phyloP scores from a whole-genome alignment of 2,888 invertebrate species.

The Oscheius onirici region DNA sequence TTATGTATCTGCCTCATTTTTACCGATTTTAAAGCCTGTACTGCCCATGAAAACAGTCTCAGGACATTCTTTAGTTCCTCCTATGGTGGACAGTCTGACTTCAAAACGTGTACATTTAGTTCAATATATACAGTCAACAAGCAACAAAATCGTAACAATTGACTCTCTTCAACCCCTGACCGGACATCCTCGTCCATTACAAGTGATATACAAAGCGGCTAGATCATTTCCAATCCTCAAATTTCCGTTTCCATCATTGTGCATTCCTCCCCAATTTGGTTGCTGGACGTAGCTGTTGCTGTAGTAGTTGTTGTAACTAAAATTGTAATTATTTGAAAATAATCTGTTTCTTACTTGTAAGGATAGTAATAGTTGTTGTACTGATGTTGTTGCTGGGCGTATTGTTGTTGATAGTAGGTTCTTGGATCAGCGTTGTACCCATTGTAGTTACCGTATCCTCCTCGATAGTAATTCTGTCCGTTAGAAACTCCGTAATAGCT shows the following conservation, averaged over 20 bases:
- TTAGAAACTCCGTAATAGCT: constrained; percentile 5
- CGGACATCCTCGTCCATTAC: constrained; percentile 19
- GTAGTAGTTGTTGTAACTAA: neutral
- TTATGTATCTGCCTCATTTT: too few relatives aligned
- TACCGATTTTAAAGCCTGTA: too few relatives aligned
- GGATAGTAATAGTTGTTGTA: constrained; percentile 7
- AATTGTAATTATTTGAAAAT: neutral
- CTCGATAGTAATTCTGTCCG: constrained; percentile 5
- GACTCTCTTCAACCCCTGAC: neutral
- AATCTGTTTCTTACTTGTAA: constrained; percentile 5
- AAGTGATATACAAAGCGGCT: constrained; percentile 10
- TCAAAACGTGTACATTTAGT: too few relatives aligned
- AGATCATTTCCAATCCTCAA: constrained; percentile 15
- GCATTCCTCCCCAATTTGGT: neutral
- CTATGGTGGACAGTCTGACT: too few relatives aligned
- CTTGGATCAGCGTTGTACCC: neutral
- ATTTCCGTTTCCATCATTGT: constrained; percentile 14
- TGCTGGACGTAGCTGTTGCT: constrained; percentile 16
- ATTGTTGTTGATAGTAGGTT: constrained; percentile 15
- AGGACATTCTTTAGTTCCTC: too few relatives aligned
- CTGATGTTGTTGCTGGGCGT: constrained; percentile 6
- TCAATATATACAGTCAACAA: too few relatives aligned
- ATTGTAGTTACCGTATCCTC: neutral
- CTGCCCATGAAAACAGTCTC: too few relatives aligned
- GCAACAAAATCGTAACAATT: too few relatives aligned